phyloP scores from a whole-genome alignment of 2,113 vertebrate species.

The Hypocryptadius cinnamomeus region DNA sequence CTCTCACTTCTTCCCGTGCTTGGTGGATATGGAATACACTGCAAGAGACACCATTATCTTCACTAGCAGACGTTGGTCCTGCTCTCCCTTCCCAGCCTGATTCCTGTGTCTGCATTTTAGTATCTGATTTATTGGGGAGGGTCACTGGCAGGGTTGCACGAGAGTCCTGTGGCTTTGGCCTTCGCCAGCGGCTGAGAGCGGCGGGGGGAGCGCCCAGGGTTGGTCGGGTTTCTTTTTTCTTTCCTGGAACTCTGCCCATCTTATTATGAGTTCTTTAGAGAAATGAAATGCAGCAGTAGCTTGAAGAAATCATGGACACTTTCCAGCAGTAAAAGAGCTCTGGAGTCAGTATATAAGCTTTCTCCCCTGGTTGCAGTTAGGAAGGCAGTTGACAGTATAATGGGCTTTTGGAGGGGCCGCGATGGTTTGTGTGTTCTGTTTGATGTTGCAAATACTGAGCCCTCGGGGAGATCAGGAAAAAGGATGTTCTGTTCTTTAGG shows the following conservation, averaged over 20 bases:
- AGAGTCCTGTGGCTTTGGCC: background rate
- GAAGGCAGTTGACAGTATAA: conserved; percentile 70
- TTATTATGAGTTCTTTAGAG: conserved; percentile 70
- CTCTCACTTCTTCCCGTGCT: background rate
- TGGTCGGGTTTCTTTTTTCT: conserved; percentile 16
- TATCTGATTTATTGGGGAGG: conserved; percentile 1
- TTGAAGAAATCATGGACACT: conserved; percentile 64
- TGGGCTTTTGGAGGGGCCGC: conserved; percentile 64
- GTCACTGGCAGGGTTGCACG: background rate
- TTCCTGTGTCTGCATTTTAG: background rate
- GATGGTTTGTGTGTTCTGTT: conserved; percentile 71
- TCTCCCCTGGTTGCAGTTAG: conserved; percentile 70
- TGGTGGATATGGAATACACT: background rate
- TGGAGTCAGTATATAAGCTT: conserved; percentile 64
- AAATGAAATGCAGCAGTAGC: conserved; percentile 68
- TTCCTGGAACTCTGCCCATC: conserved; percentile 57
- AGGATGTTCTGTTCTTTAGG: conserved; percentile 72
- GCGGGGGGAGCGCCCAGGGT: background rate
- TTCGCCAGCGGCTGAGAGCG: background rate
- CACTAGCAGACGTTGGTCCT: background rate
- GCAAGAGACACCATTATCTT: background rate
- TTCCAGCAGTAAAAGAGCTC: conserved; percentile 62
- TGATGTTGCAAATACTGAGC: conserved; percentile 72
- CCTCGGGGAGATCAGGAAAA: conserved; percentile 65
- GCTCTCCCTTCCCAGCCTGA: background rate